These are phyloP conservation scores for Bos indicus DNA, from an alignment of 2,113 vertebrate genomes.

Conservation along the genomic window DNA sequence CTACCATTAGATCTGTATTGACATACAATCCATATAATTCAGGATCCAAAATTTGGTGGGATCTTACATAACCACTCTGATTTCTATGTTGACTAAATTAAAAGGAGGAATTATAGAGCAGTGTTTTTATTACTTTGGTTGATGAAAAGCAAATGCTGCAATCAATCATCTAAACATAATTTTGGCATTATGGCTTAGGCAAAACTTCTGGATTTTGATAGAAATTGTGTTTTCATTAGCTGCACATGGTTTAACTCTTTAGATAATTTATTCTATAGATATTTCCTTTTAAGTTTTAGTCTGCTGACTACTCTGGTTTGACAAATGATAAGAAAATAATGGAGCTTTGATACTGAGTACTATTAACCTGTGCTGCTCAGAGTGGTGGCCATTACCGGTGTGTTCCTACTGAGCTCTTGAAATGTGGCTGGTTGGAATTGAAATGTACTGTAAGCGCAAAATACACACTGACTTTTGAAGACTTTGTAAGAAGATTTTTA, in stretches of 20 bases:
- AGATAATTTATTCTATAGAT: not conserved
- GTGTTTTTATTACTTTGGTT: slow-evolving; percentile 30
- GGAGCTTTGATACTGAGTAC: not conserved
- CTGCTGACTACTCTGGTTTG: not conserved
- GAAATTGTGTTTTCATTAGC: not conserved
- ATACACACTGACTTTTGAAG: not conserved
- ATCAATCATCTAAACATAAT: not conserved
- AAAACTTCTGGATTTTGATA: not conserved
- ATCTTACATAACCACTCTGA: not conserved
- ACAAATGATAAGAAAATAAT: not conserved
- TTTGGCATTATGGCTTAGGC: not conserved
- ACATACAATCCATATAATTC: not conserved
- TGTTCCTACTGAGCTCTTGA: not conserved
- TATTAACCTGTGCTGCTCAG: not conserved
- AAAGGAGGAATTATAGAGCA: not conserved
- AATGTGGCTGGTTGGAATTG: not conserved
- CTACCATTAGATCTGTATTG: not conserved
- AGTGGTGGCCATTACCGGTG: not conserved
- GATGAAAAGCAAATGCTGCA: not conserved
- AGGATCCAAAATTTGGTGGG: not conserved
- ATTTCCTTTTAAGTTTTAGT: not conserved
- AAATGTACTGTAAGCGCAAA: not conserved
- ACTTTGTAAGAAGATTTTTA: not conserved
- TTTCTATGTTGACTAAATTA: not conserved
- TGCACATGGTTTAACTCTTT: not conserved